These are phyloP conservation scores for Chlorocebus sabaeus DNA, from an alignment of 2,113 vertebrate species.

Conservation along the genomic window DNA sequence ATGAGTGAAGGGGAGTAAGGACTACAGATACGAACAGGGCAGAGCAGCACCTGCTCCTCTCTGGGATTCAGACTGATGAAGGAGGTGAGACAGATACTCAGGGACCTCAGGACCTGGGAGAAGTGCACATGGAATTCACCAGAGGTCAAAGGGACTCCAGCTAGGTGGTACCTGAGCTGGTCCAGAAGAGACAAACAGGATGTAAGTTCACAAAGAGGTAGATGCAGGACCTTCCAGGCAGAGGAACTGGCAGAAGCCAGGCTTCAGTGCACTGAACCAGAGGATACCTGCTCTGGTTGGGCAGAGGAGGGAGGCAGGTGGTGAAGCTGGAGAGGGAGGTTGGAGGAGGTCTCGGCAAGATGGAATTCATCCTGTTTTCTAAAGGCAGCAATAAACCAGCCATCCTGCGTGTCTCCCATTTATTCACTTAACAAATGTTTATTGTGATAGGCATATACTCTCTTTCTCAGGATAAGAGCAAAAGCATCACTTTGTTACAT, in stretches of 20 bases:
- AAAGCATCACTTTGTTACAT: not conserved
- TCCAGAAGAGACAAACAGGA: not conserved
- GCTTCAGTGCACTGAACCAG: not conserved
- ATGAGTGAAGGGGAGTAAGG: rapidly evolving
- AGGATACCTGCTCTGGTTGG: rapidly evolving
- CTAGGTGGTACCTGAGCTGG: not conserved
- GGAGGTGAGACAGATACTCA: not conserved
- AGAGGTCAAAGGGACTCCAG: not conserved
- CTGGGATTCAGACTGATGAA: rapidly evolving
- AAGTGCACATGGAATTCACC: not conserved
- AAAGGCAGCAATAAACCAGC: not conserved
- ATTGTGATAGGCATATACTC: not conserved
- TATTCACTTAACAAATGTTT: not conserved
- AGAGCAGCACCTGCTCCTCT: rapidly evolving
- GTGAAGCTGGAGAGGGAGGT: rapidly evolving
- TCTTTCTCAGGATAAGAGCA: not conserved
- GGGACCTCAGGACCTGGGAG: rapidly evolving
- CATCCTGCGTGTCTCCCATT: not conserved
- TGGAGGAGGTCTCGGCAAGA: too few species aligned
- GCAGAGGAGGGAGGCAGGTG: not conserved
- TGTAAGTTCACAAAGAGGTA: not conserved
- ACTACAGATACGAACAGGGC: not conserved
- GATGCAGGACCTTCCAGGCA: not conserved
- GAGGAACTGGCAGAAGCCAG: rapidly evolving
- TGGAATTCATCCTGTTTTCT: not conserved